phyloP scores from a whole-genome alignment of 53 echinoderm and acorn worm species.

The Zoroaster sp. region DNA sequence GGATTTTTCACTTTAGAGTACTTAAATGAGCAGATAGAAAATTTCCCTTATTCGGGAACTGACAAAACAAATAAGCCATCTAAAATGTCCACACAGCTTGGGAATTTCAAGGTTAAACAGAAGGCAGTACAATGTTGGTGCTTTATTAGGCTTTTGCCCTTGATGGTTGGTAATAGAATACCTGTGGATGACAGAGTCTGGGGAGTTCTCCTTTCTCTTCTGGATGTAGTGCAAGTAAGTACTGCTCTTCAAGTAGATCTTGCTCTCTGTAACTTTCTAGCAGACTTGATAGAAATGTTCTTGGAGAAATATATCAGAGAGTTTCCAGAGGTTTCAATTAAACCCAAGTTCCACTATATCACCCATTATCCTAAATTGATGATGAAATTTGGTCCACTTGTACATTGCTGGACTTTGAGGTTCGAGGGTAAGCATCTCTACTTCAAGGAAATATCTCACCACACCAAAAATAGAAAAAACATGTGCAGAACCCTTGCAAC shows the following conservation, averaged over 20 bases:
- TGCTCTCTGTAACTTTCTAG: neutral
- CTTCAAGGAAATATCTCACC: conserved; percentile 17
- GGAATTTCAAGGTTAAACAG: neutral
- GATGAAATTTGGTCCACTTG: conserved; percentile 47
- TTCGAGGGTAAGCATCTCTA: conserved; percentile 15
- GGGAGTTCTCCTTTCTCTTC: conserved; percentile 14
- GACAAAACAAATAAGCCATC: conserved; percentile 44
- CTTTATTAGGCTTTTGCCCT: conserved; percentile 38
- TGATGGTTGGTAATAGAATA: conserved; percentile 38
- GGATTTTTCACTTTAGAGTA: conserved; percentile 34
- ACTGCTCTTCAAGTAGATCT: neutral
- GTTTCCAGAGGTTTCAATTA: conserved; percentile 42
- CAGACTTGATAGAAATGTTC: conserved; percentile 39
- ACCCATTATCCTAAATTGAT: conserved; percentile 52
- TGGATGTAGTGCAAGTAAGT: conserved; percentile 15
- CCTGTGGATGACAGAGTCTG: conserved; percentile 23
- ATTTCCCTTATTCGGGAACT: conserved; percentile 13
- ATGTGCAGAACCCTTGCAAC: conserved; percentile 12
- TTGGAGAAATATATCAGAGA: neutral
- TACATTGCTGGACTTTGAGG: neutral
- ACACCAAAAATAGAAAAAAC: conserved; percentile 15
- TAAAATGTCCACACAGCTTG: neutral
- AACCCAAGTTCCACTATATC: conserved; percentile 57
- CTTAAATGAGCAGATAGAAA: conserved; percentile 29
- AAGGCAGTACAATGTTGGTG: conserved; percentile 37